Evolutionary conservation across 2,797 vertebrate species (phyloP).

Genomic region (Enteromius anoplus): DNA sequence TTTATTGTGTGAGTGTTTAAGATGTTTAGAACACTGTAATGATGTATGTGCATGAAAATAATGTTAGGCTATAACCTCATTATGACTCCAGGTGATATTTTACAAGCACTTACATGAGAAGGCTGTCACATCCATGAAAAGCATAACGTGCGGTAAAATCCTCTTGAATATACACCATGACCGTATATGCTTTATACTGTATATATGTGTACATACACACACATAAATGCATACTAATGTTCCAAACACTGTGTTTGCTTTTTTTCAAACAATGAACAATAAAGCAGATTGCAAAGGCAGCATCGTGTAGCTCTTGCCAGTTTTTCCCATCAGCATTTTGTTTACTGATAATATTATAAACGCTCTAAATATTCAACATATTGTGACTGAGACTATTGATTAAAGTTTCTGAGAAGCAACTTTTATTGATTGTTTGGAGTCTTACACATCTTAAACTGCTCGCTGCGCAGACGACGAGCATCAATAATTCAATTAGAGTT

Average conservation of each 20-base stretch:
- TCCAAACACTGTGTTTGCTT: background rate
- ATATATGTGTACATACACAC: background rate
- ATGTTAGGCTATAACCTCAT: conserved; percentile 6
- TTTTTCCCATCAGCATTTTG: conserved; percentile 39
- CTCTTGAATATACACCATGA: background rate
- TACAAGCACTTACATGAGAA: conserved; percentile 1
- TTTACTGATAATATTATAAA: conserved; percentile 39
- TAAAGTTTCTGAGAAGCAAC: conserved; percentile 23
- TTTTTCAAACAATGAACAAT: background rate
- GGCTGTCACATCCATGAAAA: background rate
- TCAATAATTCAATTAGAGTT: conserved; percentile 63
- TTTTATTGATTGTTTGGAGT: conserved; percentile 44
- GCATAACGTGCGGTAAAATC: conserved; percentile 9
- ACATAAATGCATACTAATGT: background rate
- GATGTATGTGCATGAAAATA: conserved; percentile 15
- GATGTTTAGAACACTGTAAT: conserved; percentile 13
- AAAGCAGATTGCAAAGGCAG: conserved; percentile 11
- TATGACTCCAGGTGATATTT: conserved; percentile 26
- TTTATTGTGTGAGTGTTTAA: background rate
- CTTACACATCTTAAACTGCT: conserved; percentile 22
- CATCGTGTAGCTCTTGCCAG: background rate
- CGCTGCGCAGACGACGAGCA: conserved; percentile 12
- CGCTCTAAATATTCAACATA: conserved; percentile 44
- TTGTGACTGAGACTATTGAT: conserved; percentile 42
- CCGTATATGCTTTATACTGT: background rate